Base-by-base conservation (phyloP, 2,888 invertebrate genomes). In the Pemphredon lugubris region DNA sequence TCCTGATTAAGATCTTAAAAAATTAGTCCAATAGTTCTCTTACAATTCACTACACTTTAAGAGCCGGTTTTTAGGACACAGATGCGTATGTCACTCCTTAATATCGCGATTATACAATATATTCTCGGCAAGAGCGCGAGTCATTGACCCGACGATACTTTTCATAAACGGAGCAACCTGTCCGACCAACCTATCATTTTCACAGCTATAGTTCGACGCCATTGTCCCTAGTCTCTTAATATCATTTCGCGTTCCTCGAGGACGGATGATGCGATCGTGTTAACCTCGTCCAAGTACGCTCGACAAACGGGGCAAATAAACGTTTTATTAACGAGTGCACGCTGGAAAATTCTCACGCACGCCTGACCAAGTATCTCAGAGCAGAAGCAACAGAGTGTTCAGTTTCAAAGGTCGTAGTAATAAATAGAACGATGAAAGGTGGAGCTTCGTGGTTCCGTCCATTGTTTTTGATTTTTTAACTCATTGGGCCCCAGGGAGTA, bases 391-490 rank as follows among this genome's bases (percentile, higher is more conserved):
- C 39, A 45, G 40, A 58, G 45, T 51, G 50, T 44, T 69, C 44
- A 40, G 53, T 26, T 45, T 69, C 26, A 55, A 69, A 60, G 63
- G 64, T 50, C 72, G 69, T 21, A 34, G 64, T 59, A 34, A 72
- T 72, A 72, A 72, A 69, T 69, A 69, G 63, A 72, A 72, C 72
- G 58, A 63, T 42, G 72, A 69, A 72, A 72, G 72, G 72, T 72
- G 64, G 58, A 69, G 26, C 63, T 40, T 26, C 60, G 47, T 7
- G 16, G 26, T 45, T 58, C 57, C 54, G 40, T 32, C 48, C 20
- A 18, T 57, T 48, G 1, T 48, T 20, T 16, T 45, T 64, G 47
- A 37, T 66, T 34, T 26, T 16, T 13, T 2, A 20, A 20, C 34
- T 34, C 26, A 26, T 32, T 37, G 21, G 39, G 65, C 32, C 13